phyloP scores from a whole-genome alignment of 2,888 invertebrate species.

The Dicyrtoma fusca region DNA sequence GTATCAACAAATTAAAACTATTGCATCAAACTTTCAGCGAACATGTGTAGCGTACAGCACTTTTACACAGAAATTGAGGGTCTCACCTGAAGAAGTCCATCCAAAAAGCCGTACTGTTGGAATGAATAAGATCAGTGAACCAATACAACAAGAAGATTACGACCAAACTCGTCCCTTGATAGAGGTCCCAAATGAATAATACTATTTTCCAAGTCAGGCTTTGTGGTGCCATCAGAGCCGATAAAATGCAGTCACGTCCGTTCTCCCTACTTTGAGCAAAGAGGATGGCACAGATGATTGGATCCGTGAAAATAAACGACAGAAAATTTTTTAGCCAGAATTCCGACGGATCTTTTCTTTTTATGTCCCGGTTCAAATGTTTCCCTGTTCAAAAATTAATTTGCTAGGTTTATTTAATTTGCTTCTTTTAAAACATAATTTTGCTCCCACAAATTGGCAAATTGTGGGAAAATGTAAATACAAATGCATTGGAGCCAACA shows the following conservation, averaged over 20 bases:
- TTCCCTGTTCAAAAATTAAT: neutral
- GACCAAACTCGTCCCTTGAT: neutral
- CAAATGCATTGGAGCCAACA: neutral
- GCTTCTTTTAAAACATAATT: neutral
- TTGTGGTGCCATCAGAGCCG: neutral
- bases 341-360: neutral
- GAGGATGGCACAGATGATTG: neutral
- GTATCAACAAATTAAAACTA: no score
- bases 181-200: neutral
- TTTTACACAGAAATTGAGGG: no score
- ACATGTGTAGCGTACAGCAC: no score
- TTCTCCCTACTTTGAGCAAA: neutral
- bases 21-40: no score
- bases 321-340: conserved; percentile 6
- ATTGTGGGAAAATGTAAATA: neutral
- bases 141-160: no score
- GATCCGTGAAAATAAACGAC: conserved; percentile 7
- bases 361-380: neutral
- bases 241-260: neutral
- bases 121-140: no score
- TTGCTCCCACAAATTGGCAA: neutral
- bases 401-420: neutral
- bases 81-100: no score
- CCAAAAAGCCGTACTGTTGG: no score
- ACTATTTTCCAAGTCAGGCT: neutral